Percentiles rank a stretch among this genome's conserved stretches.
Evolutionary conservation across 2,888 invertebrate species (phyloP).

Genomic region (Oasisia sp.): DNA sequence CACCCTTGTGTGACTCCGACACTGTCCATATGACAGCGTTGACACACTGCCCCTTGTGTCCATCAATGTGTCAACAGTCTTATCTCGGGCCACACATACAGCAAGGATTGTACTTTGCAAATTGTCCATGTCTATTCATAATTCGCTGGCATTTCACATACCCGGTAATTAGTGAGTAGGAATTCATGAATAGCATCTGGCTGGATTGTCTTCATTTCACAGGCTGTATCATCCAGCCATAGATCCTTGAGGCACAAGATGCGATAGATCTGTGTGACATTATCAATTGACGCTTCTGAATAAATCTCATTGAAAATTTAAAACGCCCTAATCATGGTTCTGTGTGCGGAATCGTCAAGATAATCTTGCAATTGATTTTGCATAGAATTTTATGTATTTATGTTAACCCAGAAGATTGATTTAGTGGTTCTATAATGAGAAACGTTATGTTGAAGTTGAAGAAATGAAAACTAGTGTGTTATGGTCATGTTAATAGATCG

Average conservation of each 20-base stretch:
- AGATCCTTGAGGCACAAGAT: neutral
- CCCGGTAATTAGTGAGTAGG: neutral
- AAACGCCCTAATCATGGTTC: neutral
- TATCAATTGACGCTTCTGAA: neutral
- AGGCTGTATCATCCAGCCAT: neutral
- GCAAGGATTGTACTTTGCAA: neutral
- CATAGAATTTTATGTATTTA: neutral
- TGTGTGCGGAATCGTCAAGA: neutral
- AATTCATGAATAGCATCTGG: constrained; percentile 4
- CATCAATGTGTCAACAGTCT: neutral
- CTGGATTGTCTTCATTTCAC: neutral
- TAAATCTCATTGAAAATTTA: constrained; percentile 3
- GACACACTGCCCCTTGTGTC: neutral
- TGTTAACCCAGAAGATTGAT: neutral
- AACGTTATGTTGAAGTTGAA: neutral
- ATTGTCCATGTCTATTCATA: constrained; percentile 17
- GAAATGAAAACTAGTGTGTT: too few species aligned
- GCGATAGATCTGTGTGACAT: neutral
- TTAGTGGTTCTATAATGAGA: neutral
- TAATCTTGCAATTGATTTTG: neutral
- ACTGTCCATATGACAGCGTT: neutral
- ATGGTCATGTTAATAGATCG: too few species aligned
- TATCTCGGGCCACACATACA: neutral
- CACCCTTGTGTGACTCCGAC: neutral
- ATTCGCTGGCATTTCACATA: neutral